A percentile compares a stretch with the other conserved stretches of the same genome.
These are phyloP conservation scores for Pseudochaenichthys georgianus DNA, from an alignment of 2,797 vertebrate genomes.

Conservation along the genomic window DNA sequence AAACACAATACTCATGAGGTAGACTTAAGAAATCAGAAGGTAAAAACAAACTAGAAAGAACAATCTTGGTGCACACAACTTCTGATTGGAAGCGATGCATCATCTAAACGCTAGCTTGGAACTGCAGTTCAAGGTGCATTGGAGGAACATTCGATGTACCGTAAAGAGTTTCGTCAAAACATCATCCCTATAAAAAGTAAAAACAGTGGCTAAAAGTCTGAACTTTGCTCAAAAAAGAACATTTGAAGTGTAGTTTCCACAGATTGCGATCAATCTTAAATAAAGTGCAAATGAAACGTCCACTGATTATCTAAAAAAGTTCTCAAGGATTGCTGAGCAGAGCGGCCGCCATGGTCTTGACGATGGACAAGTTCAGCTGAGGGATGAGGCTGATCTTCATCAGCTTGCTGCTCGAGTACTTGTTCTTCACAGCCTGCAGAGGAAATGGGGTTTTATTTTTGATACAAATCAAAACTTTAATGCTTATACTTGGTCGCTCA, in stretches of 20 bases:
- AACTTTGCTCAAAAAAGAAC: background rate
- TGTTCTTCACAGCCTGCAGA: slow-evolving; percentile 90
- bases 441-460: background rate
- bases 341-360: slow-evolving; percentile 84
- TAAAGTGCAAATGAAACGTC: slow-evolving; percentile 72
- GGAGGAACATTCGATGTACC: background rate
- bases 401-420: slow-evolving; percentile 91
- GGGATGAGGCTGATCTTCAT: slow-evolving; percentile 90
- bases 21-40: background rate
- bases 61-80: background rate
- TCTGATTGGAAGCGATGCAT: background rate
- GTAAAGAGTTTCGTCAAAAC: background rate
- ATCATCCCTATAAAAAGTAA: too few species aligned
- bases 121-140: background rate
- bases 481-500: fast-evolving
- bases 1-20: background rate
- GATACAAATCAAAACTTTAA: background rate
- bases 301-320: fast-evolving
- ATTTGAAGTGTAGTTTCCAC: slow-evolving; percentile 21
- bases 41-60: too few species aligned
- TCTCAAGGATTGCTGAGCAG: slow-evolving; percentile 60
- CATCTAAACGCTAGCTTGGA: background rate
- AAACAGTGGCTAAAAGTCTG: background rate
- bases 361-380: slow-evolving; percentile 81
- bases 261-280: background rate